Conservation (phyloP, 1,140 invertebrate species). For the Sinella curviseta region DNA sequence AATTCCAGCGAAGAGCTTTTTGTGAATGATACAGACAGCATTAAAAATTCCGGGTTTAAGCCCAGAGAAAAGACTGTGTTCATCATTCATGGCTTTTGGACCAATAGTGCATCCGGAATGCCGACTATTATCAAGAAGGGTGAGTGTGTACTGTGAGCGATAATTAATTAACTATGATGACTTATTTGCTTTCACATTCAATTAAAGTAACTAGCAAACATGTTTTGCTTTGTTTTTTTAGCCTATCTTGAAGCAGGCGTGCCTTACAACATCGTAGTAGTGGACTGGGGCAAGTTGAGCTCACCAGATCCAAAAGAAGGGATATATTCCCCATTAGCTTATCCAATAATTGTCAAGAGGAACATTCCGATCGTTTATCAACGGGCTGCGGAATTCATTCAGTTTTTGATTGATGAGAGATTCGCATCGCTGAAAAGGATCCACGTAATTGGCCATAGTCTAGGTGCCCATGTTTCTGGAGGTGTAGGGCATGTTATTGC, state of each 20-base stretch:
- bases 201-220: no score
- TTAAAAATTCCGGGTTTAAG: background rate
- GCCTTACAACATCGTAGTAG: conserved; percentile 6
- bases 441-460: background rate
- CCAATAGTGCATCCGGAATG: background rate
- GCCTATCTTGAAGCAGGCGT: background rate
- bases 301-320: background rate
- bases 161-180: no score
- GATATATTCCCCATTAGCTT: background rate
- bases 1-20: background rate
- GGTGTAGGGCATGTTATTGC: background rate
- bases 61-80: background rate
- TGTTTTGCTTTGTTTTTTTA: background rate
- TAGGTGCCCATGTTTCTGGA: conserved; percentile 17
- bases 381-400: background rate
- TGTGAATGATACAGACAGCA: background rate
- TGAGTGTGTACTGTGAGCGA: no score
- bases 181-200: no score
- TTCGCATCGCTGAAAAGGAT: background rate
- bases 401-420: background rate
- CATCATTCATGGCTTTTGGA: conserved; percentile 5
- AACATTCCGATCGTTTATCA: conserved; percentile 7
- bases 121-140: background rate
- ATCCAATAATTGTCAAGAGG: background rate
- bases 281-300: conserved; percentile 12